Evolutionary conservation across 1,140 invertebrate genomes (phyloP), one percentile per base, ranked within the genome.

Genomic region (Galendromus occidentalis): DNA sequence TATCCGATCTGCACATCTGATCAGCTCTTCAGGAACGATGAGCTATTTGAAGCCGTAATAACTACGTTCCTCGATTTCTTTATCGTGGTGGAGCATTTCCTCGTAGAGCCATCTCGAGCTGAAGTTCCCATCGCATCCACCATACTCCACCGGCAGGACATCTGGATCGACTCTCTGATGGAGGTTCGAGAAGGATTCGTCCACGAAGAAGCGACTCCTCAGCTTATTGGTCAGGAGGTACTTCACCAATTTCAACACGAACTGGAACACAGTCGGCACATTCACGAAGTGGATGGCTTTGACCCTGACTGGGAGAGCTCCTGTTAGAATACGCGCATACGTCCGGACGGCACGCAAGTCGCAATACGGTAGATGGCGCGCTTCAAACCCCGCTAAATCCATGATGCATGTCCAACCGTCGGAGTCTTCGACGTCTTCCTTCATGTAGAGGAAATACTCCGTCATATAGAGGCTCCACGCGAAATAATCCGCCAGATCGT

Each of bases 231-330:
- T 22, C 22, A 59, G 22, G 51, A 59, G 51, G 20, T 29, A 59
- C 51, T 59, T 59, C n/a, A 59, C 25, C 14, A 59, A 22, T 29
- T 22, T 29, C 25, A 59, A 22, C 51, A 59, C 51, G 51, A 20
- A 59, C 14, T 59, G 51, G 9, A 59, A 59, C 51, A 59, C 51
- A 14, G 51, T 17, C 25, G 51, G 51, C 22, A 59, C 51, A 9
- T 59, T 59, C 25, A 59, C 22, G 51, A 59, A 59, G 51, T 59
- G 51, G 33, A 59, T 59, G 2, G 51, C 51, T 33, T 59, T 59
- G 20, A 59, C 33, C 51, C 25, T 59, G 51, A 59, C 14, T 5
- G 51, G 51, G 4, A 59, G 2, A 29, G 51, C 51, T 20, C 51
- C 51, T 59, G 17, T 59, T 12, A 59, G 51, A 25, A 59, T 59